Evolutionary conservation across 2,113 vertebrate species (phyloP).

Genomic region (Lampris incognitus): DNA sequence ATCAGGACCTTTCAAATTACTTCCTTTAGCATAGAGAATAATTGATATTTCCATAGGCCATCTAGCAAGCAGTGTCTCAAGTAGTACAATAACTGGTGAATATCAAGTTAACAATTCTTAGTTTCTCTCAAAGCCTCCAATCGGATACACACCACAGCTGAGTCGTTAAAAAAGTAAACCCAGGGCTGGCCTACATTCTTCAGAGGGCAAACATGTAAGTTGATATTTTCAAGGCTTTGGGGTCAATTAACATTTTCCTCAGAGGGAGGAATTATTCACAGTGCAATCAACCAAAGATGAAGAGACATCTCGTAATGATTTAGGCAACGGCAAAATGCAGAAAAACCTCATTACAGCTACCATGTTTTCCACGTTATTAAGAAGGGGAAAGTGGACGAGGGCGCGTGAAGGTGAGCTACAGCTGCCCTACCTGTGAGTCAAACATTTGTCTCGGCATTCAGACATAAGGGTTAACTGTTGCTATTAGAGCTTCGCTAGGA

Average conservation of each 20-base stretch:
- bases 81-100: slow-evolving; percentile 44
- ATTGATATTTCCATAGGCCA: slow-evolving; percentile 66
- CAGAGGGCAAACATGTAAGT: slow-evolving; percentile 64
- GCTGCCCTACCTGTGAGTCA: slow-evolving; percentile 15
- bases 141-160: slow-evolving; percentile 23
- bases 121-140: slow-evolving; percentile 43
- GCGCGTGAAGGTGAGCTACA: slow-evolving; percentile 40
- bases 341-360: slow-evolving; percentile 49
- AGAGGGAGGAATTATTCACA: slow-evolving; percentile 68
- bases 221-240: slow-evolving; percentile 66
- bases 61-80: slow-evolving; percentile 41
- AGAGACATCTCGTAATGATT: slow-evolving; percentile 39
- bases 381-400: slow-evolving; percentile 18
- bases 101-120: slow-evolving; percentile 32
- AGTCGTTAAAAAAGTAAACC: slow-evolving; percentile 59
- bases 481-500: slow-evolving; percentile 55
- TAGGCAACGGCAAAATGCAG: slow-evolving; percentile 35
- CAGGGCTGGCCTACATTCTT: slow-evolving; percentile 64
- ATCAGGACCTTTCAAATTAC: slow-evolving; percentile 79
- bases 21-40: slow-evolving; percentile 69
- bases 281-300: slow-evolving; percentile 62
- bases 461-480: slow-evolving; percentile 44
- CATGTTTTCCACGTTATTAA: slow-evolving; percentile 2
- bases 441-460: slow-evolving; percentile 13
- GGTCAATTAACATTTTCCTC: slow-evolving; percentile 75